Evolutionary conservation across 2,113 vertebrate genomes (phyloP), one percentile per base, ranked within the genome.

Genomic region (Cottus gobio): DNA sequence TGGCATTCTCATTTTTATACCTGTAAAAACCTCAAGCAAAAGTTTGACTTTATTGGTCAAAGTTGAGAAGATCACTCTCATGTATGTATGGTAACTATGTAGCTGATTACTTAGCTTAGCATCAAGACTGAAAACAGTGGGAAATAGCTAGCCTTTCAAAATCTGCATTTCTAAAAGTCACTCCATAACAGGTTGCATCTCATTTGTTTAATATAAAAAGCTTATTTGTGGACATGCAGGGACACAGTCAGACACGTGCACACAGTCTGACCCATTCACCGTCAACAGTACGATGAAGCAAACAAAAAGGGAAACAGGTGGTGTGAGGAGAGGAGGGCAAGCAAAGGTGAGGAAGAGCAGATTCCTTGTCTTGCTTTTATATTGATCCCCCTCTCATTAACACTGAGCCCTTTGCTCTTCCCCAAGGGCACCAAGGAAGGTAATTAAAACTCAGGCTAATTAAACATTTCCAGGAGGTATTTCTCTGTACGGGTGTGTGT

Each of bases 371-470:
- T 79, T 79, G 83, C 84, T 72, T 60, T 88, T 73, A 79, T 86
- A 92, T 93, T 79, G 90, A 94, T 93, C 91, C 82, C 71, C 24
- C 83, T 80, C 87, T 93, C 89, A 93, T 94, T 93, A 93, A 90
- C 90, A 83, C 72, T 16, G 65, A 85, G 91, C 73, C 90, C 86
- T 85, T 85, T 76, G 80, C 90, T 85, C 80, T 7, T 28, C 92
- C 91, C 90, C 91, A 65, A 75, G 86, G 89, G 91, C 84, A 79
- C 69, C 72, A 39, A 74, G 64, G 72, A 67, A 90, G 81, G 85
- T 93, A 91, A 95, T 95, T 94, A 94, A 93, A 89, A 85, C 81
- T 57, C 5, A 7, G 79, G 82, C 80, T 94, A 91, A 94, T 92
- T 90, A 93, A 92, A 90, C 83, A 83, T 69, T 70, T 90, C 63